Conservation (phyloP, 2,113 vertebrate species). For the Gavia stellata region DNA sequence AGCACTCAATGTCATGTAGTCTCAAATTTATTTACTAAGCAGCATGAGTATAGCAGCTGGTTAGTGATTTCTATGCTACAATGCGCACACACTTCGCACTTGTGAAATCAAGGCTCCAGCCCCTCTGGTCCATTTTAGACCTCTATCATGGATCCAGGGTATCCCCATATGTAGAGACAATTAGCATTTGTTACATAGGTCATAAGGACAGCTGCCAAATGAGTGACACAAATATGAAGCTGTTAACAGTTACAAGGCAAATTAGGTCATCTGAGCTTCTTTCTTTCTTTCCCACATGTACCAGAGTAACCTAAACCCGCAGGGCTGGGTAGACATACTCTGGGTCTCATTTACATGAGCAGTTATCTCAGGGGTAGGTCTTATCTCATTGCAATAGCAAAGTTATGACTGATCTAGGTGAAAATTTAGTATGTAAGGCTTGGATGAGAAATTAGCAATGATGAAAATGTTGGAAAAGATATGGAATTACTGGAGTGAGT, state of each 20-base stretch:
- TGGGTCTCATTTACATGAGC: not conserved
- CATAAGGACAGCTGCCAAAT: not conserved
- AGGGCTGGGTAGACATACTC: not conserved
- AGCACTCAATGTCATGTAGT: not conserved
- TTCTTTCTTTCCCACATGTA: not conserved
- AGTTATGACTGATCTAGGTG: not conserved
- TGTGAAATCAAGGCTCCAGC: not conserved
- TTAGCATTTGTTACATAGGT: rapidly evolving
- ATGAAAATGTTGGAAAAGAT: not conserved
- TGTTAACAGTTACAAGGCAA: not conserved
- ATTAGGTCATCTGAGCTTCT: not conserved
- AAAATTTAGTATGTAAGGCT: not conserved
- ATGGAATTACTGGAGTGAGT: not conserved
- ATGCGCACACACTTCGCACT: not conserved
- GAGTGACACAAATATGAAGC: not conserved
- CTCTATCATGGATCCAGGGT: not conserved
- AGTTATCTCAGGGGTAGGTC: not conserved
- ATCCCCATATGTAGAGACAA: not conserved
- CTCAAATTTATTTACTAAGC: not conserved
- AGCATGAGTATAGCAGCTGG: not conserved
- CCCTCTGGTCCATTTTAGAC: not conserved
- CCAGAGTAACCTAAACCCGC: not conserved
- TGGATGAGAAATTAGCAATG: not conserved
- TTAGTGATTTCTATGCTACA: not conserved
- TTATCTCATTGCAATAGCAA: not conserved